These are phyloP conservation scores for Dendrocincla tyrannina DNA, from an alignment of 2,797 vertebrate genomes.

Conservation along the genomic window DNA sequence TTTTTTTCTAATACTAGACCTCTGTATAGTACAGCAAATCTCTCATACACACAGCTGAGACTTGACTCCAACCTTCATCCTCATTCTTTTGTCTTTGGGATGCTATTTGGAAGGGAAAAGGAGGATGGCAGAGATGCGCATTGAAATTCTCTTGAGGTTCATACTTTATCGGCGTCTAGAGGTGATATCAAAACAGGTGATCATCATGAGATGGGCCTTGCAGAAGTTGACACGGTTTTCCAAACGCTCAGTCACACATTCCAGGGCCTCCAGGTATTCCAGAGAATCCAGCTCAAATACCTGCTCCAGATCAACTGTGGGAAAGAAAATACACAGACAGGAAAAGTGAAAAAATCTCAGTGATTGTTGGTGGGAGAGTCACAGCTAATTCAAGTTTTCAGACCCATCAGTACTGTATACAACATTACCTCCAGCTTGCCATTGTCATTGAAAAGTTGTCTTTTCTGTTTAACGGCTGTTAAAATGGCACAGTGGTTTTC, in stretches of 20 bases:
- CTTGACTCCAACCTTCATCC: slow-evolving; percentile 78
- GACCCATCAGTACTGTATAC: background rate
- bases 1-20: slow-evolving; percentile 3
- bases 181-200: slow-evolving; percentile 88
- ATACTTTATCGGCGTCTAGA: slow-evolving; percentile 79
- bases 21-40: slow-evolving; percentile 44
- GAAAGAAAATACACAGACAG: background rate
- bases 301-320: slow-evolving; percentile 88
- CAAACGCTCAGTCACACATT: slow-evolving; percentile 86
- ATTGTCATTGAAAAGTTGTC: background rate
- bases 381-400: background rate
- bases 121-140: background rate
- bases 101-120: slow-evolving; percentile 54
- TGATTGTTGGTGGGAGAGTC: background rate
- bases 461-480: background rate
- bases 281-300: slow-evolving; percentile 90
- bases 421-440: background rate
- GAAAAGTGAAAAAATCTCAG: background rate
- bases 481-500: background rate
- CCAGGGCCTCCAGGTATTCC: slow-evolving; percentile 90
- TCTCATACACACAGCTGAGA: slow-evolving; percentile 66
- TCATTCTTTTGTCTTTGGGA: slow-evolving; percentile 74
- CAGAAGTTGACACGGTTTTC: slow-evolving; percentile 88
- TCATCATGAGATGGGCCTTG: slow-evolving; percentile 92
- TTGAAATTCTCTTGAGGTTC: slow-evolving; percentile 13